Percentiles rank a stretch among this genome's conserved stretches.
Evolutionary conservation across 2,113 vertebrate species (phyloP).

Genomic region (Numida meleagris): DNA sequence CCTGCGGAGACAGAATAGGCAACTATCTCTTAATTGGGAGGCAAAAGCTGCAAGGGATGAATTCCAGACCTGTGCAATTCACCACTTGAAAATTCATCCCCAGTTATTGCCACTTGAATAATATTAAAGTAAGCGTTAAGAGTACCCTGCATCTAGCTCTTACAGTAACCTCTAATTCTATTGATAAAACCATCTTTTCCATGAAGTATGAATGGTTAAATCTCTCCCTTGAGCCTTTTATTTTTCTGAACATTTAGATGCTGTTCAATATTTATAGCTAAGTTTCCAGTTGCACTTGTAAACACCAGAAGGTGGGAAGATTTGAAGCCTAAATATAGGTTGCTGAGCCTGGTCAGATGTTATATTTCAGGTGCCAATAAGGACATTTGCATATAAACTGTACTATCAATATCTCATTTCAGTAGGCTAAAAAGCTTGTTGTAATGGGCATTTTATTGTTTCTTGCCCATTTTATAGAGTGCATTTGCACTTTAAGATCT

Average conservation of each 20-base stretch:
- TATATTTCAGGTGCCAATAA: constrained; percentile 61
- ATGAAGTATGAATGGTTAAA: neutral
- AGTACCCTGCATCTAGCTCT: neutral
- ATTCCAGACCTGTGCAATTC: neutral
- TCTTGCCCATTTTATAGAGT: constrained; percentile 24
- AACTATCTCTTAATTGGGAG: neutral
- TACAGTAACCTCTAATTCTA: constrained; percentile 19
- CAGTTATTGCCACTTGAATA: neutral
- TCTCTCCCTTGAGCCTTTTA: neutral
- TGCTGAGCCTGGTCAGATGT: constrained; percentile 51
- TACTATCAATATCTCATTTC: constrained; percentile 61
- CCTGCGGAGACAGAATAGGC: neutral
- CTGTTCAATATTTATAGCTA: constrained; percentile 53
- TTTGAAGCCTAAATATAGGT: constrained; percentile 68
- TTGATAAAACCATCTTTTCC: constrained; percentile 34
- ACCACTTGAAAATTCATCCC: neutral
- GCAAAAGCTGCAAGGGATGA: neutral
- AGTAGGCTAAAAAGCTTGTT: constrained; percentile 16
- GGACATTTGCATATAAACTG: constrained; percentile 61
- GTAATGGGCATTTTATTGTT: constrained; percentile 14
- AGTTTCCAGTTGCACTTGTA: constrained; percentile 47
- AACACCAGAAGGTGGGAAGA: constrained; percentile 66
- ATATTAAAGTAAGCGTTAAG: neutral
- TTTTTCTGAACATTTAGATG: constrained; percentile 42
- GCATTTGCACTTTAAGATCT: constrained; percentile 13